These are phyloP conservation scores for Martes martes DNA, from an alignment of 2,113 vertebrate genomes.

Conservation along the genomic window DNA sequence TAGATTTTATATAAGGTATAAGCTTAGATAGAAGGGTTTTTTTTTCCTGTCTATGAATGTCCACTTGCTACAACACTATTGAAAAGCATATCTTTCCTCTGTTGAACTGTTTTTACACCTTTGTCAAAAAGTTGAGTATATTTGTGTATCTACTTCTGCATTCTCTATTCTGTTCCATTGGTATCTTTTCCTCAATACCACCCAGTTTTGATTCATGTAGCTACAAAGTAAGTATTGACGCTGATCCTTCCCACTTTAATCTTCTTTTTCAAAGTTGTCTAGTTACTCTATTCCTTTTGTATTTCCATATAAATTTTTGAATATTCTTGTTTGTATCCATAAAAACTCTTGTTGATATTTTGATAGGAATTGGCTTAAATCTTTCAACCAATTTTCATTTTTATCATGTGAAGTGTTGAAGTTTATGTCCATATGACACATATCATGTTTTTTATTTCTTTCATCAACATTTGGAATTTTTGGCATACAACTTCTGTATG, in stretches of 20 bases:
- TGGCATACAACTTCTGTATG: background rate
- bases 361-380: background rate
- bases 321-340: background rate
- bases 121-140: background rate
- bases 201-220: background rate
- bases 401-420: background rate
- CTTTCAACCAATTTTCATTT: background rate
- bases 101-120: background rate
- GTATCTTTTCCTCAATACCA: background rate
- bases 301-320: background rate
- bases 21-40: background rate
- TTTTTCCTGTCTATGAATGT: background rate
- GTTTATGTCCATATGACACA: background rate
- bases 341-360: background rate
- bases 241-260: background rate
- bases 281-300: background rate
- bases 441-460: background rate
- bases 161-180: background rate
- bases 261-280: background rate
- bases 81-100: background rate
- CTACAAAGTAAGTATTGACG: background rate
- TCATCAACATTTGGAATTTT: background rate
- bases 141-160: background rate
- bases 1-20: background rate
- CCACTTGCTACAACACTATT: background rate